These are phyloP conservation scores for Siniperca scherzeri DNA, from an alignment of 2,797 vertebrate genomes.

Conservation along the genomic window DNA sequence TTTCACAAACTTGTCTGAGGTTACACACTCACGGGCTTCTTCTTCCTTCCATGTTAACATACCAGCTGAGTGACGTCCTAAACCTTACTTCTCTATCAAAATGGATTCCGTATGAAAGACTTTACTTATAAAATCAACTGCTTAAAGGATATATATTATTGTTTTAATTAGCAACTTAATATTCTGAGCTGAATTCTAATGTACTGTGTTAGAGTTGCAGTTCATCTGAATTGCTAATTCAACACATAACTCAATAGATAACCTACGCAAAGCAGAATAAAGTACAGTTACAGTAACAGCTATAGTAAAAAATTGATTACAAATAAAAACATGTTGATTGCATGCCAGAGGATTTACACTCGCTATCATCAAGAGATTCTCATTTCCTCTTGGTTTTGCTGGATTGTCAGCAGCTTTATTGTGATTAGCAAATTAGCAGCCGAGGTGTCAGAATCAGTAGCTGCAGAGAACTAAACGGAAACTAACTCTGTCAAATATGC, in stretches of 20 bases:
- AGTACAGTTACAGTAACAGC: conserved; percentile 10
- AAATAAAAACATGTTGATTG: conserved; percentile 58
- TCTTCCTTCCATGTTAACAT: conserved; percentile 39
- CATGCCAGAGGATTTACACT: conserved; percentile 58
- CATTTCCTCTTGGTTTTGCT: conserved; percentile 48
- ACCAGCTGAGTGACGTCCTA: conserved; percentile 16
- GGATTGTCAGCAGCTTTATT: conserved; percentile 64
- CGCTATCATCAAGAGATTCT: conserved; percentile 45
- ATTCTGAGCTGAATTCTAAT: not conserved
- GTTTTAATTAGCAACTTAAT: conserved; percentile 19
- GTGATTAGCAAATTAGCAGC: conserved; percentile 71
- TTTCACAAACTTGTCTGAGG: conserved; percentile 43
- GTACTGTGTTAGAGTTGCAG: not conserved
- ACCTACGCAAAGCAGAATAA: conserved; percentile 26
- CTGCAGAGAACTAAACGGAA: conserved; percentile 47
- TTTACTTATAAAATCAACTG: conserved; percentile 9
- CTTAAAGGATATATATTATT: conserved; percentile 1
- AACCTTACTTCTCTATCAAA: conserved; percentile 23
- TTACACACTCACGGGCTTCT: conserved; percentile 21
- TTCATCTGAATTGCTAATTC: conserved; percentile 39
- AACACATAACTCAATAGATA: conserved; percentile 9
- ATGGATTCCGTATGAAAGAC: not conserved
- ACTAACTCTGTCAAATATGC: conserved; percentile 47
- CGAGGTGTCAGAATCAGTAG: conserved; percentile 59
- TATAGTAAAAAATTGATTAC: conserved; percentile 27